These are phyloP conservation scores for Phenacoccus solenopsis DNA, from an alignment of 1,140 invertebrate genomes.

Conservation along the genomic window DNA sequence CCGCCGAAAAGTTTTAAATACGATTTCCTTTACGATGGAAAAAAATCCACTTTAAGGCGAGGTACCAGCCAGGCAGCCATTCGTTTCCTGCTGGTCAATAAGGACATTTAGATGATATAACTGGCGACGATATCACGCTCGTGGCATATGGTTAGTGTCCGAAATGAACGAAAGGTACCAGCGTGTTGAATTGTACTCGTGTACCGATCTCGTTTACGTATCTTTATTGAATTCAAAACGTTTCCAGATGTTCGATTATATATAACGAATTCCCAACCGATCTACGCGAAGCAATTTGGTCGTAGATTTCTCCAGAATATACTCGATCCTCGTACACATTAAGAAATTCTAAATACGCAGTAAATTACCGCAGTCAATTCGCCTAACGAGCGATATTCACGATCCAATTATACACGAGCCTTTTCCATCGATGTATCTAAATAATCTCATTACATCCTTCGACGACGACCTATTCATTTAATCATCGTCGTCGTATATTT, in stretches of 20 bases:
- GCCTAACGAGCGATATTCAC: too few species aligned
- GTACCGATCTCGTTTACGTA: background rate
- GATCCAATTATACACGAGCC: too few species aligned
- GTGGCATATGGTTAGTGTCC: background rate
- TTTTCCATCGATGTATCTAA: too few species aligned
- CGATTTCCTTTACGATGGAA: background rate
- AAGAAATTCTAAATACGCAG: too few species aligned
- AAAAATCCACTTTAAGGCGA: background rate
- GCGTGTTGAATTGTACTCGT: too few species aligned
- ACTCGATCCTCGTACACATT: too few species aligned
- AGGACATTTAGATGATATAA: background rate
- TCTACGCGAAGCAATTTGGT: too few species aligned
- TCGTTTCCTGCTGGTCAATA: constrained; percentile 1
- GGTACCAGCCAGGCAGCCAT: too few species aligned
- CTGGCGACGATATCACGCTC: background rate
- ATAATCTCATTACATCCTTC: too few species aligned
- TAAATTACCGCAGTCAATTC: too few species aligned
- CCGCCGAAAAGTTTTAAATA: background rate
- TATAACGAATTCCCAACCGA: too few species aligned
- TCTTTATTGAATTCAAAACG: background rate
- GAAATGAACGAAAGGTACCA: background rate
- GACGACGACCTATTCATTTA: background rate
- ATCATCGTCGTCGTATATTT: background rate
- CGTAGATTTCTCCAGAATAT: too few species aligned
- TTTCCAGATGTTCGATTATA: background rate